Evolutionary conservation across 2,113 vertebrate genomes (phyloP).

Genomic region (Myotis lucifugus): DNA sequence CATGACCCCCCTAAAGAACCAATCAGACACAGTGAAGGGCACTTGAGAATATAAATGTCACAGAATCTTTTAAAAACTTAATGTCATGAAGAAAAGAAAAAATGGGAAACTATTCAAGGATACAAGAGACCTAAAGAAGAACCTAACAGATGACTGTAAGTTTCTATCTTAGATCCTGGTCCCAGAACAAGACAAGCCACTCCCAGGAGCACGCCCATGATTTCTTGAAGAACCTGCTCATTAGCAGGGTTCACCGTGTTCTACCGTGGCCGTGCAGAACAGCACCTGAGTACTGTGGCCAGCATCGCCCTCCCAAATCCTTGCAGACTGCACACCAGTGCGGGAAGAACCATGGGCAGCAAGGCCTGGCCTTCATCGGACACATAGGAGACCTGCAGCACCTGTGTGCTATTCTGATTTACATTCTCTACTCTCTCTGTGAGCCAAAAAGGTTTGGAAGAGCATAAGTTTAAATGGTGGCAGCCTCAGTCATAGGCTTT

Average conservation of each 20-base stretch:
- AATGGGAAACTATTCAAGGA: not conserved
- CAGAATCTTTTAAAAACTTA: not conserved
- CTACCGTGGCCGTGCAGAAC: fast-evolving
- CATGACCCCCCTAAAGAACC: too few relatives aligned
- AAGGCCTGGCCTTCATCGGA: fast-evolving
- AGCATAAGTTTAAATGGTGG: fast-evolving
- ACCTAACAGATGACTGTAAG: fast-evolving
- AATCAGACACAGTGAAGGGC: not conserved
- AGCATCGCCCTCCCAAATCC: fast-evolving
- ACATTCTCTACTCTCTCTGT: not conserved
- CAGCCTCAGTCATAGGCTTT: not conserved
- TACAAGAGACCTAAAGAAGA: not conserved
- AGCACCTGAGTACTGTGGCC: too few relatives aligned
- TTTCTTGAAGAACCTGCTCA: not conserved
- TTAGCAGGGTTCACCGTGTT: not conserved
- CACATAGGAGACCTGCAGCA: fast-evolving
- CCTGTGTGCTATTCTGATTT: not conserved
- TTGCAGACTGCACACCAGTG: fast-evolving
- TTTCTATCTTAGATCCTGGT: not conserved
- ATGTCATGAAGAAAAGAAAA: not conserved
- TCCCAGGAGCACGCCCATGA: fast-evolving
- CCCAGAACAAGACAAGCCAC: too few relatives aligned
- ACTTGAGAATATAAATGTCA: not conserved
- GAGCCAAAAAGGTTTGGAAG: not conserved
- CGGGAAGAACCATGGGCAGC: fast-evolving